Percentiles rank a stretch among this genome's conserved stretches.
phyloP scores from a whole-genome alignment of 2,888 invertebrate genomes.

The Poecilobothrus nobilitatus region DNA sequence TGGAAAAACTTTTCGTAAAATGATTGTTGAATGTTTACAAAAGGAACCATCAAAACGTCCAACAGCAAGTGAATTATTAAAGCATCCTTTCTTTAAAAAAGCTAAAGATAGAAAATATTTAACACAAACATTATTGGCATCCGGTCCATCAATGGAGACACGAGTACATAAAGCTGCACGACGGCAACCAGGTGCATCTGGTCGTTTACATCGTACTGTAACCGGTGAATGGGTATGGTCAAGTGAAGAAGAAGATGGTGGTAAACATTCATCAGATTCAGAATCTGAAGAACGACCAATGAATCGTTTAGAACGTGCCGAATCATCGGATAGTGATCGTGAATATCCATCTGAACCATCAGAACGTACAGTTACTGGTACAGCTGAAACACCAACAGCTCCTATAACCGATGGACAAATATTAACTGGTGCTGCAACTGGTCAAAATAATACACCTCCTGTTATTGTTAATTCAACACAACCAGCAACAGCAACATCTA shows the following conservation, averaged over 20 bases:
- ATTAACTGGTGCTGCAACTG: background rate
- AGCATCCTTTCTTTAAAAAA: constrained; percentile 97
- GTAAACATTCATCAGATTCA: constrained; percentile 47
- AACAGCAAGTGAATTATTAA: constrained; percentile 88
- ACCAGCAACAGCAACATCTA: constrained; percentile 14
- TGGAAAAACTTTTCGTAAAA: constrained; percentile 93
- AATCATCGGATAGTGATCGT: constrained; percentile 53
- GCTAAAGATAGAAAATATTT: constrained; percentile 88
- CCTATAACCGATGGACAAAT: background rate
- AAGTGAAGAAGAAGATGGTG: constrained; percentile 75
- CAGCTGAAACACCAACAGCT: constrained; percentile 27
- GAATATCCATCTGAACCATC: constrained; percentile 43
- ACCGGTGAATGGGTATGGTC: constrained; percentile 99
- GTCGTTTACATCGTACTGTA: constrained; percentile 81
- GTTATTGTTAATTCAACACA: background rate
- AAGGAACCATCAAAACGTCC: constrained; percentile 92
- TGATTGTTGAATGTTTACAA: constrained; percentile 93
- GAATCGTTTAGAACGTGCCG: constrained; percentile 53
- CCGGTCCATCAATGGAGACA: constrained; percentile 81
- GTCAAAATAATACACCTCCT: background rate
- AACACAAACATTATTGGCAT: constrained; percentile 73
- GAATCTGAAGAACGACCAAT: constrained; percentile 53
- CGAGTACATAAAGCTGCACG: constrained; percentile 76
- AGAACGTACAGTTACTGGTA: constrained; percentile 45
- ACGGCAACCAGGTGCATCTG: constrained; percentile 80